Evolutionary conservation across 2,113 vertebrate genomes (phyloP).

Genomic region (Hippocampus barbouri): DNA sequence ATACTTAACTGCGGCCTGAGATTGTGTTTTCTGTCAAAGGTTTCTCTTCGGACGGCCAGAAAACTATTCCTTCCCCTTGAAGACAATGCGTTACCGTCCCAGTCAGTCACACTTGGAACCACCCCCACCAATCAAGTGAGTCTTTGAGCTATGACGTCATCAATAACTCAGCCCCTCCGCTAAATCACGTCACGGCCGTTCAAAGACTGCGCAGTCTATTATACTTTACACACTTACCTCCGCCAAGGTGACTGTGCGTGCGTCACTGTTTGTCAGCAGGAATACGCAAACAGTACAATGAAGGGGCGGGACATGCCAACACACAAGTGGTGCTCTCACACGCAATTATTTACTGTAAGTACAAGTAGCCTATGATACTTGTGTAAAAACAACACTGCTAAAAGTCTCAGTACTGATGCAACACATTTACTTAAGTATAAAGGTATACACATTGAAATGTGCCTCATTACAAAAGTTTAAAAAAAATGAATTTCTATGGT

Average conservation of each 20-base stretch:
- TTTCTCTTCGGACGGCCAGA: neutral
- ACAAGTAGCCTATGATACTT: too few species aligned
- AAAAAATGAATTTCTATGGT: too few species aligned
- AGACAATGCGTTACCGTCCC: neutral
- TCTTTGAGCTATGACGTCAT: neutral
- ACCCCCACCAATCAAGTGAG: neutral
- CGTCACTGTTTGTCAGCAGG: neutral
- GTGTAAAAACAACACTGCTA: too few species aligned
- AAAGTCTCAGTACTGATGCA: too few species aligned
- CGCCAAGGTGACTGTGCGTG: neutral
- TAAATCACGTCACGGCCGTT: neutral
- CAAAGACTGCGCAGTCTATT: slow-evolving; percentile 1
- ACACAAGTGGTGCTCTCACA: neutral
- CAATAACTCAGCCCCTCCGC: neutral
- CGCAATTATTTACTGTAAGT: too few species aligned
- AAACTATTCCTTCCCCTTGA: neutral
- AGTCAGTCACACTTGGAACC: neutral
- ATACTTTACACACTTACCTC: neutral
- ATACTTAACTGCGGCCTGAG: neutral
- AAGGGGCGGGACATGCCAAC: neutral
- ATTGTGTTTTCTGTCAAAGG: neutral
- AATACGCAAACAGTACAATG: neutral
- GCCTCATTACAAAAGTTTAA: too few species aligned
- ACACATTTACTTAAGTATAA: too few species aligned
- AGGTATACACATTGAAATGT: too few species aligned